A percentile compares a stretch with the other conserved stretches of the same genome.
These are phyloP conservation scores for Conus ventricosus DNA, from an alignment of 1,140 invertebrate genomes.

Conservation along the genomic window DNA sequence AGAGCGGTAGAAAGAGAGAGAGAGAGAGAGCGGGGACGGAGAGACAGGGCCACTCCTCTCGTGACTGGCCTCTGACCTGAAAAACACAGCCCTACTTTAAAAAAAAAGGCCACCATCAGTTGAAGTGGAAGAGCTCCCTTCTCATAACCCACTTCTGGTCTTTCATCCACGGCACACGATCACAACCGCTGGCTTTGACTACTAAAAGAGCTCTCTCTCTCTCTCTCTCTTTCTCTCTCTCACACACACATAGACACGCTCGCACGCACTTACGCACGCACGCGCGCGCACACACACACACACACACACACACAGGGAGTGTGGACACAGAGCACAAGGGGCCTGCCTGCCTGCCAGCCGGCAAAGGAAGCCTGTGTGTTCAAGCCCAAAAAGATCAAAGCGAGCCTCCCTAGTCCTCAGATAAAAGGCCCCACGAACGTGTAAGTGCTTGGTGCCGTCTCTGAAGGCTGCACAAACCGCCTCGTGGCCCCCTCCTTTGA, in stretches of 20 bases:
- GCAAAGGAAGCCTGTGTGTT: constrained; percentile 22
- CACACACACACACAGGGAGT: no score
- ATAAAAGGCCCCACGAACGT: constrained; percentile 41
- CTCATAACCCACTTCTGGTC: not conserved
- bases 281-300: no score
- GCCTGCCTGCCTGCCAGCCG: not conserved
- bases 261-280: not conserved
- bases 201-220: not conserved
- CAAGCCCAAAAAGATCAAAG: constrained; percentile 45
- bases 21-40: not conserved
- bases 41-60: not conserved
- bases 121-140: not conserved
- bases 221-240: not conserved
- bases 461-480: constrained; percentile 46
- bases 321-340: not conserved
- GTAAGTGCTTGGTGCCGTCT: constrained; percentile 47
- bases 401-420: constrained; percentile 36
- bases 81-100: not conserved
- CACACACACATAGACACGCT: not conserved
- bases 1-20: not conserved
- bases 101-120: not conserved
- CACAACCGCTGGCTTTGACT: not conserved
- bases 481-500: constrained; percentile 32
- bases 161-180: not conserved
- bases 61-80: constrained; percentile 1